These are phyloP conservation scores for Drosophila varians DNA, from an alignment of 1,140 invertebrate species.

Conservation along the genomic window DNA sequence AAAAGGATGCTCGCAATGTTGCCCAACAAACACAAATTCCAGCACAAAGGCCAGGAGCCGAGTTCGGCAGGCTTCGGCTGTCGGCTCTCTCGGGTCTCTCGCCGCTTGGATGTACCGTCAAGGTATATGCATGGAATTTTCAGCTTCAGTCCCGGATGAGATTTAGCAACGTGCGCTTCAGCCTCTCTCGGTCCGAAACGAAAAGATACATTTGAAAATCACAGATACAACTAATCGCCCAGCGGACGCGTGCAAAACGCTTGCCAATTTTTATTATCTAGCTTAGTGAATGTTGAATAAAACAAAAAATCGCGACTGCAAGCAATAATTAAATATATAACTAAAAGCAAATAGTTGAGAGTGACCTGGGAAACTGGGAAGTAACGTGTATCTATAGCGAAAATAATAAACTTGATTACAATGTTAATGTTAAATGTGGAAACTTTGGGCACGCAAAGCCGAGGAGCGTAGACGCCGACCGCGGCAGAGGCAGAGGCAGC, in stretches of 20 bases:
- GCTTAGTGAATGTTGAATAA: conserved; percentile 23
- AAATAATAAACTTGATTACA: conserved; percentile 67
- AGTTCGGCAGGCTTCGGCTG: conserved; percentile 10
- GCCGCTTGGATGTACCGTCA: conserved; percentile 59
- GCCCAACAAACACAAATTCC: conserved; percentile 80
- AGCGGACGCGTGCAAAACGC: conserved; percentile 56
- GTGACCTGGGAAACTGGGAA: conserved; percentile 1
- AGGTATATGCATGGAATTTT: conserved; percentile 76
- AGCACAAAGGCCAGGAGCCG: conserved; percentile 51
- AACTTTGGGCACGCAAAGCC: conserved; percentile 63
- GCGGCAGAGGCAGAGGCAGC: conserved; percentile 10
- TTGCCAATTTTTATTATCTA: conserved; percentile 18
- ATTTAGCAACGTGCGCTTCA: conserved; percentile 78
- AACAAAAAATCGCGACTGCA: neutral
- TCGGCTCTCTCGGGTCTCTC: conserved; percentile 15
- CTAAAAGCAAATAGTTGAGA: conserved; percentile 12
- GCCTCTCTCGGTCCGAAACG: conserved; percentile 28
- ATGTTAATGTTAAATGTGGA: conserved; percentile 69
- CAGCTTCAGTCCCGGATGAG: conserved; percentile 80
- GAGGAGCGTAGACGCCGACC: conserved; percentile 41
- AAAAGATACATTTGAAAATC: neutral
- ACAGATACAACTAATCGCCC: neutral
- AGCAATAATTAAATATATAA: conserved; percentile 44
- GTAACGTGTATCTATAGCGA: conserved; percentile 30
- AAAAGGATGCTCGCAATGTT: conserved; percentile 75